Base-by-base conservation (phyloP, 2,113 vertebrate species). In the Pica pica region DNA sequence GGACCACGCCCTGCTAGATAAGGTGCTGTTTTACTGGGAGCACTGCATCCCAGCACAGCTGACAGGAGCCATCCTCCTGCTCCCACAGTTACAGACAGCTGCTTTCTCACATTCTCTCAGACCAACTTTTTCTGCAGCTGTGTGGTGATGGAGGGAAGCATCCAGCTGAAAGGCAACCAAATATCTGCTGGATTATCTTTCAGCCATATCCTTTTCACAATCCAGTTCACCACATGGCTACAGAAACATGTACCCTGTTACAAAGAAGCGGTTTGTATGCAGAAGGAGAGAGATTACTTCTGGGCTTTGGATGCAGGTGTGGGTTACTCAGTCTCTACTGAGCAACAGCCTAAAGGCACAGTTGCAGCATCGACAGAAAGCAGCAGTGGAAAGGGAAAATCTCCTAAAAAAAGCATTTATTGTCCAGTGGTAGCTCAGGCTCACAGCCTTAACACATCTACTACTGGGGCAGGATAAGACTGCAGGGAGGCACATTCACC, bases 91-190 rank as follows among this genome's bases (percentile, higher is more conserved):
- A 82, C 31, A 73, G 63, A 57, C 77, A 75, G 61, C 69, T 91
- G 70, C 63, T 67, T 44, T 67, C 74, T 77, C 1, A 3, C 56
- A 44, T 85, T 77, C 35, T 81, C 64, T 93, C 71, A 83, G 73
- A 79, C 52, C 53, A 81, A 59, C 60, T 44, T 93, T 80, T 89
- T 56, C 91, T 83, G 89, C 94, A 95, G 93, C 89, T 95, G 73
- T 64, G 83, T 65, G 49, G 69, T 11, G 11, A 94, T 8, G 9
- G 56, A 83, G 47, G 55, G 81, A 75, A 91, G 42, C 47, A 52
- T 56, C 39, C 86, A 89, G 83, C 39, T 88, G 91, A 90, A 92
- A 87, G 41, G 52, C 68, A 86, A 89, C 33, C 30, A 37, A 10
- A 75, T 60, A 89, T 97, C 71, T 91, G 37, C 90, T 83, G 59